Evolutionary conservation across 2,797 vertebrate genomes (phyloP).

Genomic region (Eulemur albifrons): DNA sequence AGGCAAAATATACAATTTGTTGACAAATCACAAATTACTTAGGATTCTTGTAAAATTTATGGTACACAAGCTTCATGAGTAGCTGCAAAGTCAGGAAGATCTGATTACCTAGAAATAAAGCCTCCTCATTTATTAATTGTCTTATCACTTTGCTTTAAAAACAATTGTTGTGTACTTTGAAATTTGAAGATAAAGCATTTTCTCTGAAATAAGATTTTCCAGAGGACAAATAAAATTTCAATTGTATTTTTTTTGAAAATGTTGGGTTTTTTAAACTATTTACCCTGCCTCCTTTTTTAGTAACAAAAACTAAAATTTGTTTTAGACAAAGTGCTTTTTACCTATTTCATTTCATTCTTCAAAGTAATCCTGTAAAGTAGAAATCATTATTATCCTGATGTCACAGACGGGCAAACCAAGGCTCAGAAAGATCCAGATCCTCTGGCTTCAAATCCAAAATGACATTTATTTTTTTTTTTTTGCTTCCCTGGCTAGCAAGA

Average conservation of each 20-base stretch:
- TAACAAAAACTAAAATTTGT: background rate
- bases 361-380: background rate
- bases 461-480: background rate
- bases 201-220: background rate
- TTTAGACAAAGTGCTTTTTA: background rate
- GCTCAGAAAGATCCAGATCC: background rate
- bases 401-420: background rate
- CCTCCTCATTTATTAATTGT: background rate
- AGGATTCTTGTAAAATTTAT: background rate
- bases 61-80: background rate
- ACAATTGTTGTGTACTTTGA: background rate
- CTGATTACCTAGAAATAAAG: background rate
- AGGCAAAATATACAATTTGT: background rate
- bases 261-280: background rate
- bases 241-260: background rate
- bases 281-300: background rate
- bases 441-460: background rate
- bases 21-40: background rate
- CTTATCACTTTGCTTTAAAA: background rate
- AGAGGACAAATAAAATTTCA: background rate
- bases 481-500: background rate
- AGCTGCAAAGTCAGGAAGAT: background rate
- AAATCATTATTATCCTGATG: background rate
- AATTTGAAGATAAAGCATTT: background rate
- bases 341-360: background rate